Percentiles rank a stretch among this genome's conserved stretches.
phyloP scores from a whole-genome alignment of 2,797 vertebrate genomes.

The Cephalopachus bancanus region DNA sequence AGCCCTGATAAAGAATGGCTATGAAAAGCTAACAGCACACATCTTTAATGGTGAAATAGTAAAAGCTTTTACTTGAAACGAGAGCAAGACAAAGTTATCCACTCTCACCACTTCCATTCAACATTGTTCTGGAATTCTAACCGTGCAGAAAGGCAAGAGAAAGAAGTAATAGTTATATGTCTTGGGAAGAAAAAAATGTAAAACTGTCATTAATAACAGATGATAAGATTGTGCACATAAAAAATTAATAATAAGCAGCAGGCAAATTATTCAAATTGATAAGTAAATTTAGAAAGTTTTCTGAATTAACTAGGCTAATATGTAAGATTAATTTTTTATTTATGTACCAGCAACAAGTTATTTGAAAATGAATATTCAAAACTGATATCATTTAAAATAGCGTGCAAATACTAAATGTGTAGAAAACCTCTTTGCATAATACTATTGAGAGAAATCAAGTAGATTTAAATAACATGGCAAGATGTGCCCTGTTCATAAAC shows the following conservation, averaged over 20 bases:
- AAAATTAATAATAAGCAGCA: no score
- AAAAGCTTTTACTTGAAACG: no score
- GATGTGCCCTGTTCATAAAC: background rate
- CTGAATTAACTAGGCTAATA: no score
- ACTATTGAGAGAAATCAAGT: background rate
- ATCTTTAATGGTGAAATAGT: rapidly evolving
- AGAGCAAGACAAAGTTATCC: no score
- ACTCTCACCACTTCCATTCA: no score
- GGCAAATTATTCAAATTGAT: no score
- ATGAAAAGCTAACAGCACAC: no score
- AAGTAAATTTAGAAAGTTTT: no score
- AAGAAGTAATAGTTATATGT: no score
- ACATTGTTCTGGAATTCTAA: background rate
- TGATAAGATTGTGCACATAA: no score
- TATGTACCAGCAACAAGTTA: background rate
- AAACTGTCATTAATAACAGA: background rate
- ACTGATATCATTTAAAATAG: background rate
- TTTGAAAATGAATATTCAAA: background rate
- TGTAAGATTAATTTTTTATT: background rate
- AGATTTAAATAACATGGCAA: background rate
- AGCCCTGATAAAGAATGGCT: background rate
- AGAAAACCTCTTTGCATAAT: background rate
- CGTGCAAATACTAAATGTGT: background rate
- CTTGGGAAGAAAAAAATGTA: background rate
- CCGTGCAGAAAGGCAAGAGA: background rate